A percentile compares a stretch with the other conserved stretches of the same genome.
These are phyloP conservation scores for Syngnathus scovelli DNA, from an alignment of 2,113 vertebrate species.

Conservation along the genomic window DNA sequence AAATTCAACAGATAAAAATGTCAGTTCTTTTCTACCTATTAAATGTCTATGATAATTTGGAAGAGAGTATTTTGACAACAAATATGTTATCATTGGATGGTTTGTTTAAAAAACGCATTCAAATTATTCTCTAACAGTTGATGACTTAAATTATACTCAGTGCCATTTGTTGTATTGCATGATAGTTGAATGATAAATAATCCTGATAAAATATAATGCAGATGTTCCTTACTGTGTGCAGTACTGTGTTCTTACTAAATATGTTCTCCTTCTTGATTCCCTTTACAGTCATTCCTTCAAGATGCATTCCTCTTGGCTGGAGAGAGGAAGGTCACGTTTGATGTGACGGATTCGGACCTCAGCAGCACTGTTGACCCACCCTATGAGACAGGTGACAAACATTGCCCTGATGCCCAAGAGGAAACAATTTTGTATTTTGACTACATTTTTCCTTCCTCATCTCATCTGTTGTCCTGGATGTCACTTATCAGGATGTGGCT, in stretches of 20 bases:
- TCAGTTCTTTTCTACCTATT: too few species aligned
- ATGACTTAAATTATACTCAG: too few species aligned
- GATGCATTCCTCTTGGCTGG: slow-evolving; percentile 56
- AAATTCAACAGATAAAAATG: too few species aligned
- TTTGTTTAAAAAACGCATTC: too few species aligned
- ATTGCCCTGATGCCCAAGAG: neutral
- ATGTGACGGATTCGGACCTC: slow-evolving; percentile 77
- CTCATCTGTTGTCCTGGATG: neutral
- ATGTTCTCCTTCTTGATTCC: neutral
- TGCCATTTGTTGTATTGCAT: too few species aligned
- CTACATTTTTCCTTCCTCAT: neutral
- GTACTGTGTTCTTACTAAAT: neutral
- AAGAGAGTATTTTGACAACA: too few species aligned
- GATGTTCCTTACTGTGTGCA: neutral
- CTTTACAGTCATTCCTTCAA: slow-evolving; percentile 73
- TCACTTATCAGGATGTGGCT: slow-evolving; percentile 10
- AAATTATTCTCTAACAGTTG: too few species aligned
- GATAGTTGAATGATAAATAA: neutral
- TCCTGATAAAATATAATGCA: neutral
- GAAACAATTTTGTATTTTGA: neutral
- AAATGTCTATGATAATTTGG: too few species aligned
- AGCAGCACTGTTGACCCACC: slow-evolving; percentile 63
- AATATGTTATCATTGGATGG: too few species aligned
- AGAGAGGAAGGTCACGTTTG: slow-evolving; percentile 83
- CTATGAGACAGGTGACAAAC: slow-evolving; percentile 23